These are phyloP conservation scores for Pseudochirops cupreus DNA, from an alignment of 2,797 vertebrate species.

Conservation along the genomic window DNA sequence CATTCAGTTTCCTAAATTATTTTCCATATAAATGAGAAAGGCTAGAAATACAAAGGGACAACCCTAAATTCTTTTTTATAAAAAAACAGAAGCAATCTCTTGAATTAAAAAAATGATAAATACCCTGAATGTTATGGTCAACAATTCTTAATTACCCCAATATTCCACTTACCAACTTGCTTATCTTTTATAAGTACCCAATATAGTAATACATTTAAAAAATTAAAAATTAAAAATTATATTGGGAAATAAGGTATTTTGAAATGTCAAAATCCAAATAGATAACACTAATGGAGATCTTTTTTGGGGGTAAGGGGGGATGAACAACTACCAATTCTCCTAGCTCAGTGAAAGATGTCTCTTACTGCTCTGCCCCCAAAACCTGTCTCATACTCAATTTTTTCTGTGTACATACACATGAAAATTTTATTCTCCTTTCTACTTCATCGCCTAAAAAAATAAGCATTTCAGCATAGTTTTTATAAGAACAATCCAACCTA, in stretches of 20 bases:
- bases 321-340: not conserved
- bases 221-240: not conserved
- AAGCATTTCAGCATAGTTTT: constrained; percentile 22
- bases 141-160: constrained; percentile 34
- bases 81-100: constrained; percentile 11
- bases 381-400: not conserved
- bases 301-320: not conserved
- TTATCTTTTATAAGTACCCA: constrained; percentile 17
- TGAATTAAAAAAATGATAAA: constrained; percentile 37
- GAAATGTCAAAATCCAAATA: constrained; percentile 30
- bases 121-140: not conserved
- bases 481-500: constrained; percentile 39
- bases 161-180: constrained; percentile 51
- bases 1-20: not conserved
- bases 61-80: not conserved
- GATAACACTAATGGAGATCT: constrained; percentile 26
- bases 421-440: constrained; percentile 28
- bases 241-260: constrained; percentile 13
- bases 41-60: not conserved
- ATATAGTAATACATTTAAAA: constrained; percentile 19
- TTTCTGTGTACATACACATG: not conserved
- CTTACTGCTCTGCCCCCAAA: not conserved
- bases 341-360: not conserved
- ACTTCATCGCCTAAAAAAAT: not conserved
- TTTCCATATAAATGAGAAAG: not conserved